Percentiles rank a stretch among this genome's conserved stretches.
Evolutionary conservation across 2,797 vertebrate species (phyloP).

Genomic region (Squalus acanthias): DNA sequence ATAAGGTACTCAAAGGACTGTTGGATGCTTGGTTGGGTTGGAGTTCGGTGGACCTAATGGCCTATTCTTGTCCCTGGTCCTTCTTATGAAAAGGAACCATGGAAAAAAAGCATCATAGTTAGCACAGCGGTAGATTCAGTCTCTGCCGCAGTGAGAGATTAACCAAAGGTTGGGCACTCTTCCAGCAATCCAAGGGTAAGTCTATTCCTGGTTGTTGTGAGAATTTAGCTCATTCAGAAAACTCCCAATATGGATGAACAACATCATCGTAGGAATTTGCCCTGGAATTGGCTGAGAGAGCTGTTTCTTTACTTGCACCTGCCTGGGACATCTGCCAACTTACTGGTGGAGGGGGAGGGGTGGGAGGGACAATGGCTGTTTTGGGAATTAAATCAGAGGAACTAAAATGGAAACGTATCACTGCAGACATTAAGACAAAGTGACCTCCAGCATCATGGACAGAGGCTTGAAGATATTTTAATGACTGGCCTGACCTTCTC

Average conservation of each 20-base stretch:
- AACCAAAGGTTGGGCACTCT: neutral
- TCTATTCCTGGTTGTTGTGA: neutral
- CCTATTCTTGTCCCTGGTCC: neutral
- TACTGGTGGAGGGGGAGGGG: neutral
- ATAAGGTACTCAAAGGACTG: neutral
- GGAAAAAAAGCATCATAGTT: neutral
- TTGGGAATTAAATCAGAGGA: neutral
- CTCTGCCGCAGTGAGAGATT: neutral
- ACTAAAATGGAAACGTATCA: neutral
- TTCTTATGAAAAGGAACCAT: neutral
- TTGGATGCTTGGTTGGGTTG: neutral
- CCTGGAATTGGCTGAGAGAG: neutral
- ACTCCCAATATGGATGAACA: neutral
- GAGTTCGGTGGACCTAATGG: neutral
- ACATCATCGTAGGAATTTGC: neutral
- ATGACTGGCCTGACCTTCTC: neutral
- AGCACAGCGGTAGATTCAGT: neutral
- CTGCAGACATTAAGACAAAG: neutral
- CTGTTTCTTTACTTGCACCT: neutral
- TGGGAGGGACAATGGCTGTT: neutral
- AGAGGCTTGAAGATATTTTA: neutral
- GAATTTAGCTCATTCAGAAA: constrained; percentile 27
- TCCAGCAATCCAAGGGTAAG: neutral
- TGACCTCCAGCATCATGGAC: neutral
- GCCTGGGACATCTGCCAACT: neutral